phyloP scores from a whole-genome alignment of 2,113 vertebrate genomes.

The Heptranchias perlo region DNA sequence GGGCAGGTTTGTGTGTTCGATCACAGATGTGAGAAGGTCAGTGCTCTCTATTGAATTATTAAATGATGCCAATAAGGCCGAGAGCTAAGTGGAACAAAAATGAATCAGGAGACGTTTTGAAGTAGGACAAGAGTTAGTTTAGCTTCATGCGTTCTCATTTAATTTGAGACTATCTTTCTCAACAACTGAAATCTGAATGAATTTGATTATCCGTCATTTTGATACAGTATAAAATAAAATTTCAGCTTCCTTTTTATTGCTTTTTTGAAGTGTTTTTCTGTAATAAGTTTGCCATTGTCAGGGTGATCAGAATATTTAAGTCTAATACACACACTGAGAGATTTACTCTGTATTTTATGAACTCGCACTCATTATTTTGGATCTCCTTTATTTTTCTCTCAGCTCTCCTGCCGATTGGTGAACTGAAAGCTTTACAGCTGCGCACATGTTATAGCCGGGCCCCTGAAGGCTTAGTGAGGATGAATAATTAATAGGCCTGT shows the following conservation, averaged over 20 bases:
- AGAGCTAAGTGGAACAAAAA: neutral
- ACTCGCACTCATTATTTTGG: neutral
- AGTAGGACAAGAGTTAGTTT: neutral
- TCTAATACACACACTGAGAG: neutral
- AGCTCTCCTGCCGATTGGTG: neutral
- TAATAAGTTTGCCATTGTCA: neutral
- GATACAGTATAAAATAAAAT: neutral
- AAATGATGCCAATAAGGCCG: neutral
- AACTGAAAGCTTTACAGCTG: neutral
- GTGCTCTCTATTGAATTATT: too few species aligned
- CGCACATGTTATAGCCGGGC: neutral
- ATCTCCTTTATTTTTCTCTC: neutral
- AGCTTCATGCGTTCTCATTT: neutral
- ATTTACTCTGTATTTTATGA: constrained; percentile 38
- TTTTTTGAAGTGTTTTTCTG: neutral
- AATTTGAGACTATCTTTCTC: neutral
- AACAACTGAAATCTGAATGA: neutral
- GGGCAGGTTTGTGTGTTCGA: neutral
- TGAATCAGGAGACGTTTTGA: neutral
- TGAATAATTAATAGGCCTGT: constrained; percentile 12
- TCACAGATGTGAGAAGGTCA: constrained; percentile 8
- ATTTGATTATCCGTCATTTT: neutral
- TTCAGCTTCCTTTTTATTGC: neutral
- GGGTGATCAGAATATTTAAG: neutral
- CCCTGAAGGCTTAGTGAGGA: neutral